A percentile compares a stretch with the other conserved stretches of the same genome.
These are phyloP conservation scores for Chalcis sispes DNA, from an alignment of 2,888 invertebrate genomes.

Conservation along the genomic window DNA sequence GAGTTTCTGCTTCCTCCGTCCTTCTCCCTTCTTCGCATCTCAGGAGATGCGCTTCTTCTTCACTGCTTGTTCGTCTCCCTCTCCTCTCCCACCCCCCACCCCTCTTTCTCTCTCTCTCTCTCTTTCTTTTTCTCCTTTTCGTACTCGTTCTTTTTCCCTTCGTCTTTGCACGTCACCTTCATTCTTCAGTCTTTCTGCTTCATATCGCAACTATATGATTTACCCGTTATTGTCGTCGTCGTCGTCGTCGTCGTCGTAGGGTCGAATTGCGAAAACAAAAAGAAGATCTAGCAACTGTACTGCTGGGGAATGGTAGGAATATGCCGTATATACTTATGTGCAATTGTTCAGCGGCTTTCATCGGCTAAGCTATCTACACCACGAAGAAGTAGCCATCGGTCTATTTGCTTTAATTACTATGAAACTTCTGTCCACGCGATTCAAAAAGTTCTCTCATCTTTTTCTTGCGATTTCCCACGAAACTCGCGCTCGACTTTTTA, in stretches of 20 bases:
- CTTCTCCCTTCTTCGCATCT: slow-evolving; percentile 1
- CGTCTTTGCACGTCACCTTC: not conserved
- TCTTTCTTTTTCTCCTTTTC: not conserved
- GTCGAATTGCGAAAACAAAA: not conserved
- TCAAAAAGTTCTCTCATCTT: not conserved
- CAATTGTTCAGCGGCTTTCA: no score
- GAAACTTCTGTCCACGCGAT: not conserved
- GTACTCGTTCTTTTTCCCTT: not conserved
- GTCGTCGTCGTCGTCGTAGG: no score
- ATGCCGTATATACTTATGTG: no score
- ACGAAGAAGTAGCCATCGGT: not conserved
- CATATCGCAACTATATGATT: slow-evolving; percentile 21
- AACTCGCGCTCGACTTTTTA: not conserved
- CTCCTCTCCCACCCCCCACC: not conserved
- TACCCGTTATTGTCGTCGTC: not conserved
- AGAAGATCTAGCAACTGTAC: not conserved
- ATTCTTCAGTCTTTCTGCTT: no score
- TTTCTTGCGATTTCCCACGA: not conserved
- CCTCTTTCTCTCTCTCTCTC: not conserved
- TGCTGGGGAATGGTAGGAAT: not conserved
- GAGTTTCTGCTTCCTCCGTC: slow-evolving; percentile 1
- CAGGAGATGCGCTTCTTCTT: slow-evolving; percentile 2
- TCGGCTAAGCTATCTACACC: not conserved
- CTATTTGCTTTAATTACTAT: not conserved
- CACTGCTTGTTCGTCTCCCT: not conserved